Evolutionary conservation across 2,888 invertebrate species (phyloP).

Genomic region (Apeira syringaria): DNA sequence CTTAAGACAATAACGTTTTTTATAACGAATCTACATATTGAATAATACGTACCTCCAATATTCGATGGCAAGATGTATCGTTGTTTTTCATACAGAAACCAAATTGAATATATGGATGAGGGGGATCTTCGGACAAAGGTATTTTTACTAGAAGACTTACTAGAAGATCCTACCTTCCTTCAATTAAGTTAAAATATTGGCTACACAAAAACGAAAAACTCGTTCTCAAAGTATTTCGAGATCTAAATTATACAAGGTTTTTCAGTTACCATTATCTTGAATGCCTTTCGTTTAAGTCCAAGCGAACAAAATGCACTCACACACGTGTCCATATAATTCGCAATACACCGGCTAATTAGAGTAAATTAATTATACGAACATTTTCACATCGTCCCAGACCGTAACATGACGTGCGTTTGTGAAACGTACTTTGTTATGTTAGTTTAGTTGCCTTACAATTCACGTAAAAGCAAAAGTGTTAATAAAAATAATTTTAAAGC

Average conservation of each 20-base stretch:
- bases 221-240: too few relatives aligned
- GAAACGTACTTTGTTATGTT: slow-evolving; percentile 18
- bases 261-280: slow-evolving; percentile 5
- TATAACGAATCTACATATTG: too few relatives aligned
- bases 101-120: too few relatives aligned
- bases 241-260: not conserved
- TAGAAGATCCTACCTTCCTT: too few relatives aligned
- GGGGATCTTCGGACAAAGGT: too few relatives aligned
- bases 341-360: slow-evolving; percentile 41
- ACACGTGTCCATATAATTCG: slow-evolving; percentile 21
- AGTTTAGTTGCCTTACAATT: slow-evolving; percentile 5
- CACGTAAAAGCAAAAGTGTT: slow-evolving; percentile 21
- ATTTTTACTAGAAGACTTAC: too few relatives aligned
- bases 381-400: slow-evolving; percentile 59
- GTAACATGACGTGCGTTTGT: slow-evolving; percentile 53
- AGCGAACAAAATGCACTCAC: slow-evolving; percentile 5
- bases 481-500: slow-evolving; percentile 14
- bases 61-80: too few relatives aligned
- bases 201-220: too few relatives aligned
- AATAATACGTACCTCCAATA: too few relatives aligned
- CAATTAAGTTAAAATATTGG: too few relatives aligned
- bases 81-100: too few relatives aligned
- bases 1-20: too few relatives aligned
- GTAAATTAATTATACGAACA: slow-evolving; percentile 53
- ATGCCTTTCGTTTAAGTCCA: slow-evolving; percentile 11